These are phyloP conservation scores for Amphiprion ocellaris DNA, from an alignment of 2,113 vertebrate species.

Conservation along the genomic window DNA sequence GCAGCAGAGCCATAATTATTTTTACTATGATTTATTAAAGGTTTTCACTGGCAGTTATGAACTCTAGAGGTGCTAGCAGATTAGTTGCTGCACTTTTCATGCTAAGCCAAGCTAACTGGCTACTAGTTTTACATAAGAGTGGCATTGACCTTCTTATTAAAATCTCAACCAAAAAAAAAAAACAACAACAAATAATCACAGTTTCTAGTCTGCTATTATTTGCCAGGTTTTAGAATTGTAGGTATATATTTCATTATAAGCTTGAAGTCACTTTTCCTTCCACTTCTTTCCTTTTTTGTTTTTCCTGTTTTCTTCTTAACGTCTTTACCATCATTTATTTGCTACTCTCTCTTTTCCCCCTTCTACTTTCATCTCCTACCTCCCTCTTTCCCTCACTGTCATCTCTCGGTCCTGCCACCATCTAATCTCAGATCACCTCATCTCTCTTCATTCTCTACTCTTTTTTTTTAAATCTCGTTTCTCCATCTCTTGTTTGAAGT, in stretches of 20 bases:
- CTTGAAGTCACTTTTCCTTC: neutral
- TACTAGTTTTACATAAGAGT: too few species aligned
- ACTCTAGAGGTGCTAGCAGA: too few species aligned
- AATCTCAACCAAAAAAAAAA: too few species aligned
- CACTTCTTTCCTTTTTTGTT: neutral
- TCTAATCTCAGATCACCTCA: conserved; percentile 41
- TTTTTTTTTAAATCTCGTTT: conserved; percentile 29
- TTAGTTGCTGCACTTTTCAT: too few species aligned
- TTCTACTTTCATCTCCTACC: conserved; percentile 30
- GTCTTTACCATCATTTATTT: neutral
- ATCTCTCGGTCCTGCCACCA: conserved; percentile 32
- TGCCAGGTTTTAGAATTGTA: neutral
- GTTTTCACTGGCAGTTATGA: too few species aligned
- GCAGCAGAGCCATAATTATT: too few species aligned
- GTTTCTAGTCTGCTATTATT: neutral
- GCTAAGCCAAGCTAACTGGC: too few species aligned
- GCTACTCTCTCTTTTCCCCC: conserved; percentile 10
- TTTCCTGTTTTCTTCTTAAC: conserved; percentile 11
- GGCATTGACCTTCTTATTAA: too few species aligned
- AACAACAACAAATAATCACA: too few species aligned
- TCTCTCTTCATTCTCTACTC: conserved; percentile 55
- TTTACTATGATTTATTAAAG: too few species aligned
- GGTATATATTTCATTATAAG: neutral
- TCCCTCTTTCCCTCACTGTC: conserved; percentile 17
- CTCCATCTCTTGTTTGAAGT: conserved; percentile 71